Base-by-base conservation (phyloP, 53 echinoderm and acorn worm species). In the Stichopus horrens region DNA sequence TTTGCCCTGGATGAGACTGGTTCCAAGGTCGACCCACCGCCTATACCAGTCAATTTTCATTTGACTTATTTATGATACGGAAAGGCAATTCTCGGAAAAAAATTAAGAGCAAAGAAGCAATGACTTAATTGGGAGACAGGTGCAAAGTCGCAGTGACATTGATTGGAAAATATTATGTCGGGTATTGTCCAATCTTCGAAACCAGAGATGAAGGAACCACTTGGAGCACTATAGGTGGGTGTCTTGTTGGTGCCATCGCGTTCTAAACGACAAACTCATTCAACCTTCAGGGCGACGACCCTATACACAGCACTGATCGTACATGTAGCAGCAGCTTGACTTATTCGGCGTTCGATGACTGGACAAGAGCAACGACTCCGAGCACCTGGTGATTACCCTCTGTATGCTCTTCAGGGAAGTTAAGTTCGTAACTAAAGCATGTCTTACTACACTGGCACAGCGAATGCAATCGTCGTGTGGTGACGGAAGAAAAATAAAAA, bases 61-160 rank as follows among this genome's bases (percentile, higher is more conserved):
- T 81, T 81, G 81, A n/a, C 57, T 51, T 18, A 71, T 71, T 7
- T 16, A 71, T 54, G 56, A 57, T 13, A 57, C 58, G 21, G 81
- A 81, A 37, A 81, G 56, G 56, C 21, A 16, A 76, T 51, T 76
- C 52, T 16, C 51, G 76, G 76, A 53, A 52, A 21, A 56, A 81
- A 20, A 57, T 81, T 58, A 21, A 20, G 81, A 58, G 58, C 56
- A 21, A 81, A 54, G 8, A 58, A 58, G 56, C 81, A 56, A 81
- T 81, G 81, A 57, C 81, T 56, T 81, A 57, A 81, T 81, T 81
- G 79, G 14, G 11, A n/a, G 54, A 81, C 81, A 81, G 81, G 57
- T 81, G 81, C 58, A 81, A 56, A 81, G 19, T 8, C 18, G 21
- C 56, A 56, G 21, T 56, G 57, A 58, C 18, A 19, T 21, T 57